phyloP scores from a whole-genome alignment of 1,140 invertebrate species.

The Bactericera cockerelli region DNA sequence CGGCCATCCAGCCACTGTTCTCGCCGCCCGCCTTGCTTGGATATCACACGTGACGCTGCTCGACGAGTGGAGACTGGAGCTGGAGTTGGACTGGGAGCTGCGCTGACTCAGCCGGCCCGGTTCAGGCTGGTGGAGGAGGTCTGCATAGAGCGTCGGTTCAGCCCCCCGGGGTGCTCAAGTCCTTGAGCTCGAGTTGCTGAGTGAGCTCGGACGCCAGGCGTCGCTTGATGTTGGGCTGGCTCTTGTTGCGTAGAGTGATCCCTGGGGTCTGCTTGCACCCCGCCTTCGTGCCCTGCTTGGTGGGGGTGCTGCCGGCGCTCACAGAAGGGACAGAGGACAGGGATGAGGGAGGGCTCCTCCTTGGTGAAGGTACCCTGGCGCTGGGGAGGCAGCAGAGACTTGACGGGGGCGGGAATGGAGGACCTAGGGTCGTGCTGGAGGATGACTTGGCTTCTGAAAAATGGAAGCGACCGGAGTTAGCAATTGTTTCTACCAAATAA shows the following conservation, averaged over 20 bases:
- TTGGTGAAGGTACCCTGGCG: slow-evolving; percentile 24
- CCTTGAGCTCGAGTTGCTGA: slow-evolving; percentile 5
- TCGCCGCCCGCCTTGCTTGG: slow-evolving; percentile 26
- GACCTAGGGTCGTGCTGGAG: too few relatives aligned
- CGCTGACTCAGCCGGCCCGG: too few relatives aligned
- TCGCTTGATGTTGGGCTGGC: slow-evolving; percentile 14
- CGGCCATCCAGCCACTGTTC: too few relatives aligned
- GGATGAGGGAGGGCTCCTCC: slow-evolving; percentile 20
- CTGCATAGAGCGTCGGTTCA: not conserved
- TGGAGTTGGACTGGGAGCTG: slow-evolving; percentile 35
- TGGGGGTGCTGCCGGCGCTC: too few relatives aligned
- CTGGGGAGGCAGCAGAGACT: slow-evolving; percentile 16
- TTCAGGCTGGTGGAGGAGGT: slow-evolving; percentile 15
- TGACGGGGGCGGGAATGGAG: slow-evolving; percentile 12
- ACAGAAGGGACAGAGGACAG: too few relatives aligned
- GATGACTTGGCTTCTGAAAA: not conserved
- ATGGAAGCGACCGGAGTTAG: too few relatives aligned
- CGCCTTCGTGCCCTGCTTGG: too few relatives aligned
- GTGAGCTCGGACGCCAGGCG: slow-evolving; percentile 14
- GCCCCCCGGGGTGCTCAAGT: not conserved
- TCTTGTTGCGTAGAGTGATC: slow-evolving; percentile 24
- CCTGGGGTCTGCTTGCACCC: too few relatives aligned
- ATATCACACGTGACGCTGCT: slow-evolving; percentile 18
- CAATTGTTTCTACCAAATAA: too few relatives aligned
- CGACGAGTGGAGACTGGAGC: slow-evolving; percentile 38